Conservation (phyloP, 2,113 vertebrate genomes). For the Apteryx owenii region DNA sequence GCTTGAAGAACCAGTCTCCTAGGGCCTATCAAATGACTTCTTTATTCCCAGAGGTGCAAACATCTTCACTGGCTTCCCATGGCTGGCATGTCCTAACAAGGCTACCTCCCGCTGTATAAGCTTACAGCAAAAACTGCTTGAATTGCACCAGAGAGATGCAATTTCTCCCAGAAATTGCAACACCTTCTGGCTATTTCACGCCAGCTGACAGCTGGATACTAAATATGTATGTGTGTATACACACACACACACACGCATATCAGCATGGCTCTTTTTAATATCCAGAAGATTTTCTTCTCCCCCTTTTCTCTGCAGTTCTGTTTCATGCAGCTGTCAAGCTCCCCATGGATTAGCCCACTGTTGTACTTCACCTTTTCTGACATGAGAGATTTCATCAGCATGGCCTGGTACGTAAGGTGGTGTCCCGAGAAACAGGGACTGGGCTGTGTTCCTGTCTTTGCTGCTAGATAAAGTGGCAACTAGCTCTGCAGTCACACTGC, state of each 20-base stretch:
- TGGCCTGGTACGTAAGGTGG: not conserved
- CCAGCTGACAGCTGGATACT: not conserved
- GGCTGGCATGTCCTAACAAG: accelerated
- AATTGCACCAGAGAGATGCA: not conserved
- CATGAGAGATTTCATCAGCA: not conserved
- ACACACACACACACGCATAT: accelerated
- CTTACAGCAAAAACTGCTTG: not conserved
- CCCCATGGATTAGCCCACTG: not conserved
- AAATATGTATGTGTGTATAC: not conserved
- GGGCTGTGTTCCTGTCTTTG: not conserved
- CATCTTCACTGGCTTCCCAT: accelerated
- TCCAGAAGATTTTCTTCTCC: not conserved
- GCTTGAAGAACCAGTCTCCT: not conserved
- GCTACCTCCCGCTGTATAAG: not conserved
- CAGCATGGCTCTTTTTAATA: not conserved
- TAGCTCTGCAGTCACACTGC: not conserved
- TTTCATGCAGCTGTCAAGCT: not conserved
- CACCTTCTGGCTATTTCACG: not conserved
- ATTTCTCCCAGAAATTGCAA: not conserved
- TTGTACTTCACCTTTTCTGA: not conserved
- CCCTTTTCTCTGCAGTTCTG: not conserved
- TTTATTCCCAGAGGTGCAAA: not conserved
- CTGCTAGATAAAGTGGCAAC: not conserved
- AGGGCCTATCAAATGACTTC: not conserved
- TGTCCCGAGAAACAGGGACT: not conserved